Evolutionary conservation across 35 echinoderm and acorn worm genomes (phyloP), one percentile per base, ranked within the genome.

Genomic region (Eucidaris tribuloides): DNA sequence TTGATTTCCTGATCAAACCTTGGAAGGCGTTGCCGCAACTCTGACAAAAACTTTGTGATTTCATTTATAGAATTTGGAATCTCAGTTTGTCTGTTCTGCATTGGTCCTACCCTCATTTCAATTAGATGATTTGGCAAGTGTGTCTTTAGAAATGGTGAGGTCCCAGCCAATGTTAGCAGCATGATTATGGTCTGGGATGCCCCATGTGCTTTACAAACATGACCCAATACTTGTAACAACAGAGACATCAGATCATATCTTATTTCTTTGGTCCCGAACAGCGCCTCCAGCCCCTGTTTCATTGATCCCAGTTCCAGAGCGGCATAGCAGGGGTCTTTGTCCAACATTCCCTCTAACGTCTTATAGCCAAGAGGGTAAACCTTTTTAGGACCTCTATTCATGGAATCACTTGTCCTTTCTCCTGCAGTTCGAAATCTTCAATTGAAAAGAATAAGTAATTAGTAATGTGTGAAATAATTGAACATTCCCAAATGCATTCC

Each of bases 261-360:
- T 23, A 95, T 90, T 13, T 95, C 77, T 4, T 19, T 34, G 63
- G 82, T 62, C 9, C 90, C 40, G 15, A 95, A 46, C 18, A 95
- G 50, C 27, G 80, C 45, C 42, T 85, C 62, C 19, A 89, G 85
- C 28, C 87, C 92, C 31, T 44, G 60, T 45, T 81, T 77, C 3
- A 48, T 45, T 27, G 87, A 78, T 39, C 71, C 54, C 4, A 95
- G 28, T 17, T 80, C 48, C 33, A 85, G 45, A 4, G 83, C 46
- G 17, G 77, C 56, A 48, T 95, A 86, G 42, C 25, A 50, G 0
- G 82, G 58, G 20, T 90, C 87, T 15, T 90, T 80, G 5, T 50
- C 22, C 7, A 79, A 11, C 9, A 90, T 24, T 61, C 62, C 37
- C 78, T 82, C 62, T 42, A 95, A 45, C 18, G 30, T 24, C 58